These are phyloP conservation scores for Apotomis turbidana DNA, from an alignment of 2,888 invertebrate species.

Conservation along the genomic window DNA sequence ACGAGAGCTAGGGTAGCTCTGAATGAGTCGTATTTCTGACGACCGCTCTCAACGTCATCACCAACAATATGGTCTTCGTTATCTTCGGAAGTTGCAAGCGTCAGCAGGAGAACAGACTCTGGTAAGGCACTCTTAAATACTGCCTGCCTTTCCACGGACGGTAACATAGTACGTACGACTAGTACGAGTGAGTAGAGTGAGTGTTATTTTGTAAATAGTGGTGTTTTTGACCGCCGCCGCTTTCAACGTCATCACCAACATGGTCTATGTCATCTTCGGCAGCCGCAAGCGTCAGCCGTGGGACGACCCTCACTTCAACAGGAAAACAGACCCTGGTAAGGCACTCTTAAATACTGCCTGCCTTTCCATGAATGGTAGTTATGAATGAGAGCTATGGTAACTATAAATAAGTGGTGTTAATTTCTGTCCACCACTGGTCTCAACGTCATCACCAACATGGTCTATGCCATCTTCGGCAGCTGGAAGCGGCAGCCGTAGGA, in stretches of 20 bases:
- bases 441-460: constrained; percentile 84
- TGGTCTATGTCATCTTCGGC: constrained; percentile 87
- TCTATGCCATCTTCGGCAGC: constrained; percentile 87
- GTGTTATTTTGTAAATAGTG: constrained; percentile 43
- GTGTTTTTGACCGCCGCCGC: constrained; percentile 88
- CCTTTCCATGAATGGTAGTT: too few species aligned
- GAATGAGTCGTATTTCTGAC: too few species aligned
- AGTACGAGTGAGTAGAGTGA: too few species aligned
- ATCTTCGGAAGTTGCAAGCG: constrained; percentile 86
- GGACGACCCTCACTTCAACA: constrained; percentile 84
- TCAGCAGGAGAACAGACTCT: constrained; percentile 72
- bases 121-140: constrained; percentile 51
- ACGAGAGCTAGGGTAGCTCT: too few species aligned
- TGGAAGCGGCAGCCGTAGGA: constrained; percentile 89
- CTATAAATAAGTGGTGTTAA: too few species aligned
- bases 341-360: too few species aligned
- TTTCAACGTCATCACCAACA: constrained; percentile 84
- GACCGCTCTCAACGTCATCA: constrained; percentile 82
- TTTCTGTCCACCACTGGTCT: too few species aligned
- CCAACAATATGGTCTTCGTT: constrained; percentile 85
- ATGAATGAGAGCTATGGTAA: too few species aligned
- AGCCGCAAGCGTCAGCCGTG: constrained; percentile 87
- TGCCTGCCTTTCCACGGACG: too few species aligned
- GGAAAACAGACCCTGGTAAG: constrained; percentile 63
- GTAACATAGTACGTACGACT: too few species aligned